These are phyloP conservation scores for Isichthys henryi DNA, from an alignment of 2,113 vertebrate species.

Conservation along the genomic window DNA sequence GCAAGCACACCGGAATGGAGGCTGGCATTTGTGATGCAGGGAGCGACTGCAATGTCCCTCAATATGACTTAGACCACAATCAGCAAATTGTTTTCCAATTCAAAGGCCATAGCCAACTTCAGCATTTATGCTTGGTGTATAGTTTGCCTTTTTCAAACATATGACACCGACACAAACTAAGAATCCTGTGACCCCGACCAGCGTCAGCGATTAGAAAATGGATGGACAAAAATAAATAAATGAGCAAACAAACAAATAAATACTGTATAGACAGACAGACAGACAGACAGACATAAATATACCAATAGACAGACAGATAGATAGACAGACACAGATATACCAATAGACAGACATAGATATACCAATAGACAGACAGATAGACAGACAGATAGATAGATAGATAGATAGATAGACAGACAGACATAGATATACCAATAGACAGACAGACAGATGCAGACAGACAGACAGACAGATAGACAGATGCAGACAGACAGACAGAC, in stretches of 20 bases:
- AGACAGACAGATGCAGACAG: background rate
- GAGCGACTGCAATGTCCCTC: background rate
- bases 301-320: no score
- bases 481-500: no score
- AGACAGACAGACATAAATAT: no score
- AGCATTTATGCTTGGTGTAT: background rate
- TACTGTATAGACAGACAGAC: no score
- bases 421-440: background rate
- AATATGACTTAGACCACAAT: slow-evolving; percentile 3
- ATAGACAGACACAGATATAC: no score
- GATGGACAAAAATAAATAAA: background rate
- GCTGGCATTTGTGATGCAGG: background rate
- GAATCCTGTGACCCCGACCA: background rate
- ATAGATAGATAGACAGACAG: no score
- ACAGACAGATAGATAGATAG: no score
- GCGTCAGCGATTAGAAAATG: background rate
- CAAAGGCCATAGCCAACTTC: background rate
- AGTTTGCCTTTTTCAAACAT: background rate
- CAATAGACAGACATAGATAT: no score
- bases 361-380: no score
- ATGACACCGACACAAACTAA: background rate
- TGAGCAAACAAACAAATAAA: background rate
- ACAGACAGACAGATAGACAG: background rate
- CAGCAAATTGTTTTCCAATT: background rate
- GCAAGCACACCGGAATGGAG: background rate